phyloP scores from a whole-genome alignment of 2,888 invertebrate genomes.

The Plusia festucae region DNA sequence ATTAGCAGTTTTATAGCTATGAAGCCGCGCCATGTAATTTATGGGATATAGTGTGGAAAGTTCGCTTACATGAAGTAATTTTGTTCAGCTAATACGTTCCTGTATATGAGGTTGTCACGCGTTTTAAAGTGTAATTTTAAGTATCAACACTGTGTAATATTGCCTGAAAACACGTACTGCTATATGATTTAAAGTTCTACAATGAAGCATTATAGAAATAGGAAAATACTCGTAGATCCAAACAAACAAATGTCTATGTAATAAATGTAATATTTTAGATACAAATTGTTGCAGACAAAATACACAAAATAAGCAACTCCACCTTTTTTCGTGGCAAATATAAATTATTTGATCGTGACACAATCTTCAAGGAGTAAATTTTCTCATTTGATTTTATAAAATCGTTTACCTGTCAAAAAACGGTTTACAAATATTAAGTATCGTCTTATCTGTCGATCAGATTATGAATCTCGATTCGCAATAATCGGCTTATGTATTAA shows the following conservation, averaged over 20 bases:
- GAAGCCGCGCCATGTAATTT: constrained; percentile 79
- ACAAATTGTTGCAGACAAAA: no score
- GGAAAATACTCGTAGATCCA: no score
- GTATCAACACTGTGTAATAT: constrained; percentile 44
- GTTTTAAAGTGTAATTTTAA: constrained; percentile 44
- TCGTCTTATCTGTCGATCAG: constrained; percentile 56
- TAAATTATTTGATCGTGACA: background rate
- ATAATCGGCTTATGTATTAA: constrained; percentile 64
- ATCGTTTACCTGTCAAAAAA: constrained; percentile 38
- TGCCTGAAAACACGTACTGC: constrained; percentile 22
- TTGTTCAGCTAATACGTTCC: constrained; percentile 59
- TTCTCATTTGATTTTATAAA: constrained; percentile 46
- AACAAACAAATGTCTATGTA: no score
- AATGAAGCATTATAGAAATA: no score
- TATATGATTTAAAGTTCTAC: background rate
- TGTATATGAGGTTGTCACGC: constrained; percentile 41
- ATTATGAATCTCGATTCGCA: constrained; percentile 61
- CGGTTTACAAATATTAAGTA: constrained; percentile 61
- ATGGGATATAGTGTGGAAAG: constrained; percentile 70
- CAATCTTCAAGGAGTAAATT: constrained; percentile 7
- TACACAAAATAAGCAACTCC: background rate
- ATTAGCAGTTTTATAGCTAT: constrained; percentile 80
- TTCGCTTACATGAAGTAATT: constrained; percentile 62
- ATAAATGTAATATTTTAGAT: no score
- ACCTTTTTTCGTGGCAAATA: background rate